These are phyloP conservation scores for Melanotaenia maccullochi DNA, from an alignment of 2,797 vertebrate genomes.

Conservation along the genomic window DNA sequence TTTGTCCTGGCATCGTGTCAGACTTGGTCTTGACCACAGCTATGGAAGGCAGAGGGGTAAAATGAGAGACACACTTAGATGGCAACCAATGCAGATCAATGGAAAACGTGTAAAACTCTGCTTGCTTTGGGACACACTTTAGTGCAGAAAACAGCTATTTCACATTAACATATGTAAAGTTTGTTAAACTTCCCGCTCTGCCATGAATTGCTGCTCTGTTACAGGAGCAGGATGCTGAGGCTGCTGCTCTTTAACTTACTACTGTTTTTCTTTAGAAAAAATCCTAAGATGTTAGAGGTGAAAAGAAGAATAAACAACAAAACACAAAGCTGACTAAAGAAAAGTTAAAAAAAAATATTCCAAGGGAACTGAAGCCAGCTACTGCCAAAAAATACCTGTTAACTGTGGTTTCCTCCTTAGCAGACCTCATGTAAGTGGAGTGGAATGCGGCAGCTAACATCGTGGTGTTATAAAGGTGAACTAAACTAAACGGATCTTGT, in stretches of 20 bases:
- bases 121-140: conserved; percentile 2
- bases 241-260: conserved; percentile 51
- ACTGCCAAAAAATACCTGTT: conserved; percentile 67
- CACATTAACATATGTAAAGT: not conserved
- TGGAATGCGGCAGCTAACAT: conserved; percentile 42
- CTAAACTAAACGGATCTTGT: conserved; percentile 17
- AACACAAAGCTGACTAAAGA: conserved; percentile 57
- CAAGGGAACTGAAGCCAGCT: conserved; percentile 29
- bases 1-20: conserved; percentile 98
- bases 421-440: conserved; percentile 48
- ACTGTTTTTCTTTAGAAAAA: conserved; percentile 52
- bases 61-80: conserved; percentile 46
- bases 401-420: conserved; percentile 53
- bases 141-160: conserved; percentile 16
- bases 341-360: conserved; percentile 58
- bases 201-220: conserved; percentile 68
- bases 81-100: conserved; percentile 35
- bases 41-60: conserved; percentile 53
- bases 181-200: conserved; percentile 11
- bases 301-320: conserved; percentile 46
- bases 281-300: conserved; percentile 56
- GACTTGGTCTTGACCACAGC: conserved; percentile 82
- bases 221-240: conserved; percentile 47
- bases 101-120: conserved; percentile 11
- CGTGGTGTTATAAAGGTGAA: conserved; percentile 40